phyloP scores from a whole-genome alignment of 2,797 vertebrate species.

The Diglossa cyanea region DNA sequence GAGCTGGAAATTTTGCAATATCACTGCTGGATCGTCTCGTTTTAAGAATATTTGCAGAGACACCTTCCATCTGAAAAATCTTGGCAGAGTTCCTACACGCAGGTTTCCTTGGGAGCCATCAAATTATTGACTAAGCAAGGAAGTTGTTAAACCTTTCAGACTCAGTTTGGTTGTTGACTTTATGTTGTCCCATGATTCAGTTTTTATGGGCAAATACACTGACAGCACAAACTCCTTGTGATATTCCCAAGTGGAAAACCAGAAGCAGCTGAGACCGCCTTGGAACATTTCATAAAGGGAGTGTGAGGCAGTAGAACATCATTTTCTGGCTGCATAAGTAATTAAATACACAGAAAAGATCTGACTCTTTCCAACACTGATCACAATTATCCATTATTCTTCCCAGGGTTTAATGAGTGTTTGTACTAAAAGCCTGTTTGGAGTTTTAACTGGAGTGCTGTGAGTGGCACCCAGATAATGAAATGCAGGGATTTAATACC shows the following conservation, averaged over 20 bases:
- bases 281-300: background rate
- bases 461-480: slow-evolving; percentile 16
- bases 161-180: background rate
- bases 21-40: background rate
- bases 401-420: background rate
- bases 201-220: background rate
- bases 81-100: background rate
- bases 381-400: slow-evolving; percentile 24
- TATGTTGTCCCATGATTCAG: background rate
- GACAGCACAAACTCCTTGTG: background rate
- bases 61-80: background rate
- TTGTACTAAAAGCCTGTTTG: slow-evolving; percentile 16
- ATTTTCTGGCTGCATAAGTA: background rate
- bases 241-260: background rate
- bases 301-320: background rate
- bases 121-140: background rate
- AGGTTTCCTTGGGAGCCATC: background rate
- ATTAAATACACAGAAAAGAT: slow-evolving; percentile 19
- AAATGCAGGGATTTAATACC: background rate
- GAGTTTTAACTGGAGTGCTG: slow-evolving; percentile 9
- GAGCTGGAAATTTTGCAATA: background rate
- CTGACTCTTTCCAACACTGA: background rate
- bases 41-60: background rate
- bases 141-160: slow-evolving; percentile 7
- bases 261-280: background rate